These are phyloP conservation scores for Drosophila erecta DNA, from an alignment of 1,140 invertebrate genomes.

Conservation along the genomic window DNA sequence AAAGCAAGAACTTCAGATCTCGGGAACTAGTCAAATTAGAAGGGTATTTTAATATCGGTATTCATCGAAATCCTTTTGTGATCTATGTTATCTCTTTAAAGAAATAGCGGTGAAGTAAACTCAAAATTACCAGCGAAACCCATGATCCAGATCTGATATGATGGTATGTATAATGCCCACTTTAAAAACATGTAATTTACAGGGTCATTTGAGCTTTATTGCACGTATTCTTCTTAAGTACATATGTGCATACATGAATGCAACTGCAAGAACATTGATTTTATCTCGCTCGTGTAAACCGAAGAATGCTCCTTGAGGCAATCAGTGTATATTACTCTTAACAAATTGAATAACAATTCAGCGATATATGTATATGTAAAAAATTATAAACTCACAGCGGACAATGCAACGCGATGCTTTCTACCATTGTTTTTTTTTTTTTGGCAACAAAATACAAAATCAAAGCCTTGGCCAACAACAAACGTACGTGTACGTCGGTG, in stretches of 20 bases:
- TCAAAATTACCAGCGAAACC: too few species aligned
- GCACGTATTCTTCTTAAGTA: slow-evolving; percentile 39
- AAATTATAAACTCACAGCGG: slow-evolving; percentile 46
- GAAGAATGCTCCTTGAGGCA: slow-evolving; percentile 16
- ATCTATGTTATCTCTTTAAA: neutral
- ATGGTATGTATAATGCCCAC: too few species aligned
- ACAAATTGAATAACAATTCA: slow-evolving; percentile 71
- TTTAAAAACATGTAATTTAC: neutral
- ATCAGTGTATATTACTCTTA: slow-evolving; percentile 46
- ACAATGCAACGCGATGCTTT: slow-evolving; percentile 44
- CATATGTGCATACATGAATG: slow-evolving; percentile 4
- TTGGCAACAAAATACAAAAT: slow-evolving; percentile 39
- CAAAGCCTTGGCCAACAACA: slow-evolving; percentile 48
- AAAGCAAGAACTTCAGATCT: too few species aligned
- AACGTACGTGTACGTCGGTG: slow-evolving; percentile 23
- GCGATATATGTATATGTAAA: slow-evolving; percentile 56
- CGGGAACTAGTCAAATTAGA: too few species aligned
- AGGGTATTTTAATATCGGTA: neutral
- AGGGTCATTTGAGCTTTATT: slow-evolving; percentile 59
- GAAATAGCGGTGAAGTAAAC: neutral
- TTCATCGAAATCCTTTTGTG: too few species aligned
- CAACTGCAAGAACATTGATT: slow-evolving; percentile 23
- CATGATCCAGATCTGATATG: too few species aligned
- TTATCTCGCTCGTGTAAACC: slow-evolving; percentile 4
- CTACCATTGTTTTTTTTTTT: slow-evolving; percentile 14